These are phyloP conservation scores for Helicoverpa armigera DNA, from an alignment of 1,140 invertebrate species.

Conservation along the genomic window DNA sequence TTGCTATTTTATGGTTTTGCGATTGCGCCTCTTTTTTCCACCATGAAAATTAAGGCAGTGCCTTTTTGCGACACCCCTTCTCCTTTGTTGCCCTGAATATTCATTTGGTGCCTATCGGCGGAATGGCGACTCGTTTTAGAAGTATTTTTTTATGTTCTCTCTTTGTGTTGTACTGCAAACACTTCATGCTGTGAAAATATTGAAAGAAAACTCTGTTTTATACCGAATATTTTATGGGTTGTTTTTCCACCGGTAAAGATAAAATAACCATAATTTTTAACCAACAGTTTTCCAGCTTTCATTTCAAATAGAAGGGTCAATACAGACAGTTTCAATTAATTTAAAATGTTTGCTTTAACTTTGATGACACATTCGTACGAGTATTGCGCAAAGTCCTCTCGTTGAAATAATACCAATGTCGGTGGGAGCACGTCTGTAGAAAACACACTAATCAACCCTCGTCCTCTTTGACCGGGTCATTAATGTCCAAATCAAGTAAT, in stretches of 20 bases:
- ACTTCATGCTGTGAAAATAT: slow-evolving; percentile 59
- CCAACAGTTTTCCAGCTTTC: slow-evolving; percentile 6
- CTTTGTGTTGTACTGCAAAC: slow-evolving; percentile 66
- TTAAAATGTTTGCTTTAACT: background rate
- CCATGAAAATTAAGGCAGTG: slow-evolving; percentile 72
- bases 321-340: slow-evolving; percentile 7
- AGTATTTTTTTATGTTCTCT: slow-evolving; percentile 74
- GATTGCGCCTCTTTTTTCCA: slow-evolving; percentile 72
- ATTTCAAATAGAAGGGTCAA: background rate
- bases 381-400: slow-evolving; percentile 37
- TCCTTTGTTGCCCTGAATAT: slow-evolving; percentile 81
- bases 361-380: background rate
- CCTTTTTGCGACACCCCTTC: slow-evolving; percentile 78
- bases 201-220: slow-evolving; percentile 60
- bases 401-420: slow-evolving; percentile 59
- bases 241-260: slow-evolving; percentile 31
- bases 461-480: slow-evolving; percentile 77
- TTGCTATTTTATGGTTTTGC: slow-evolving; percentile 81
- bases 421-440: slow-evolving; percentile 62
- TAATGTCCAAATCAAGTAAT: slow-evolving; percentile 85
- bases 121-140: slow-evolving; percentile 78
- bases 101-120: slow-evolving; percentile 82
- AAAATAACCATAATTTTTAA: slow-evolving; percentile 33
- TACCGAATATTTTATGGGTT: slow-evolving; percentile 56
- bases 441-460: slow-evolving; percentile 78